Evolutionary conservation across 2,888 invertebrate species (phyloP).

Genomic region (Amphipyra tragopoginis): DNA sequence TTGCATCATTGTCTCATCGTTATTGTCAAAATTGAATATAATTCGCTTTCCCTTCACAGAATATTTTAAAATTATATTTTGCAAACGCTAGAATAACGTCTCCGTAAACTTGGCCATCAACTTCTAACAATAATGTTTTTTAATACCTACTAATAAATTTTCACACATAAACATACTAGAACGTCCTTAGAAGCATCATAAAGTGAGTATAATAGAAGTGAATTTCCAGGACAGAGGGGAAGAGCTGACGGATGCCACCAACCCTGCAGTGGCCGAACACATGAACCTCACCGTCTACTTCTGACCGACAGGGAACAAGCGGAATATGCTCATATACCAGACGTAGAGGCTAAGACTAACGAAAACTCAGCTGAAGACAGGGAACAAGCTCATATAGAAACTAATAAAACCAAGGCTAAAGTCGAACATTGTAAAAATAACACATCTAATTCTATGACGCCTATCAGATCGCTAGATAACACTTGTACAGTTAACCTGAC

Average conservation of each 20-base stretch:
- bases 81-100: too few relatives aligned
- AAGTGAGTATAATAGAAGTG: conserved; percentile 59
- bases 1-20: too few relatives aligned
- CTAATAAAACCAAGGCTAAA: not conserved
- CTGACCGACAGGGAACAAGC: conserved; percentile 68
- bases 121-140: too few relatives aligned
- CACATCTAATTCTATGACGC: not conserved
- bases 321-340: conserved; percentile 6
- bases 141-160: too few relatives aligned
- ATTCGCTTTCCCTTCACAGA: too few relatives aligned
- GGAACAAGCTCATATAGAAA: not conserved
- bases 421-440: conserved; percentile 2
- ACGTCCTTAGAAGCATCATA: conserved; percentile 21
- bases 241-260: conserved; percentile 77
- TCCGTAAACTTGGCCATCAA: too few relatives aligned
- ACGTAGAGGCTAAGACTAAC: not conserved
- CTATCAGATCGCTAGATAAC: not conserved
- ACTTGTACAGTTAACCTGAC: not conserved
- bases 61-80: too few relatives aligned
- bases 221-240: conserved; percentile 76
- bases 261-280: conserved; percentile 86
- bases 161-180: not conserved
- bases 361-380: not conserved
- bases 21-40: too few relatives aligned
- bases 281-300: conserved; percentile 93